phyloP scores from a whole-genome alignment of 2,797 vertebrate species.

The Semaprochilodus insignis region DNA sequence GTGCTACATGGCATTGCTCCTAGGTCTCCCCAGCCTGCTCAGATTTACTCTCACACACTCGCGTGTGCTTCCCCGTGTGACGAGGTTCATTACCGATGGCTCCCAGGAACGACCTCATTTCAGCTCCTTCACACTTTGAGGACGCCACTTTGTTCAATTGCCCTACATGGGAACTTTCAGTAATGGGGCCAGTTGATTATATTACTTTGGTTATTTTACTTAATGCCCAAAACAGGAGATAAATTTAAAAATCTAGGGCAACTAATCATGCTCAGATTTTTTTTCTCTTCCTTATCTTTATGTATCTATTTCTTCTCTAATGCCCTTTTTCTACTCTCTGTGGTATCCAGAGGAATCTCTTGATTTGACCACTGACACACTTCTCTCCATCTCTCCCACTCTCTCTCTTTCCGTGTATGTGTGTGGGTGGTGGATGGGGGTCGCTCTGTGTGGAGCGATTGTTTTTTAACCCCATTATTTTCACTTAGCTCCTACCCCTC shows the following conservation, averaged over 20 bases:
- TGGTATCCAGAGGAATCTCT: slow-evolving; percentile 60
- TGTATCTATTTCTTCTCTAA: slow-evolving; percentile 65
- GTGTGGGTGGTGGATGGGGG: slow-evolving; percentile 3
- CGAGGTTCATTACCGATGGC: slow-evolving; percentile 65
- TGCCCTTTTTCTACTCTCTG: slow-evolving; percentile 50
- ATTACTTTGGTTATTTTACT: slow-evolving; percentile 70
- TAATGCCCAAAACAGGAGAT: slow-evolving; percentile 72
- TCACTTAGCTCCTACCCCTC: slow-evolving; percentile 54
- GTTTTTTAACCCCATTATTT: slow-evolving; percentile 62
- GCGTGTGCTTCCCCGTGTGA: slow-evolving; percentile 53
- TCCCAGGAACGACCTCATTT: slow-evolving; percentile 69
- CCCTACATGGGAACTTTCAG: slow-evolving; percentile 69
- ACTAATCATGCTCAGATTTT: slow-evolving; percentile 66
- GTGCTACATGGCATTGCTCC: slow-evolving; percentile 46
- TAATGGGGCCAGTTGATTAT: slow-evolving; percentile 71
- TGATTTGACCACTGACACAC: slow-evolving; percentile 67
- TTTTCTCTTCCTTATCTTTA: slow-evolving; percentile 64
- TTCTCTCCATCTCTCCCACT: slow-evolving; percentile 42
- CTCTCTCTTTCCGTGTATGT: slow-evolving; percentile 11
- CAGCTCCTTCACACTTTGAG: slow-evolving; percentile 64
- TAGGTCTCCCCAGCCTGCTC: slow-evolving; percentile 57
- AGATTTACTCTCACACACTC: slow-evolving; percentile 38
- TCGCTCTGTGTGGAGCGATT: slow-evolving; percentile 41
- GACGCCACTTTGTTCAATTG: slow-evolving; percentile 69
- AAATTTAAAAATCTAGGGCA: slow-evolving; percentile 72